Evolutionary conservation across 1,140 invertebrate genomes (phyloP).

Genomic region (Euglossa dilemma): DNA sequence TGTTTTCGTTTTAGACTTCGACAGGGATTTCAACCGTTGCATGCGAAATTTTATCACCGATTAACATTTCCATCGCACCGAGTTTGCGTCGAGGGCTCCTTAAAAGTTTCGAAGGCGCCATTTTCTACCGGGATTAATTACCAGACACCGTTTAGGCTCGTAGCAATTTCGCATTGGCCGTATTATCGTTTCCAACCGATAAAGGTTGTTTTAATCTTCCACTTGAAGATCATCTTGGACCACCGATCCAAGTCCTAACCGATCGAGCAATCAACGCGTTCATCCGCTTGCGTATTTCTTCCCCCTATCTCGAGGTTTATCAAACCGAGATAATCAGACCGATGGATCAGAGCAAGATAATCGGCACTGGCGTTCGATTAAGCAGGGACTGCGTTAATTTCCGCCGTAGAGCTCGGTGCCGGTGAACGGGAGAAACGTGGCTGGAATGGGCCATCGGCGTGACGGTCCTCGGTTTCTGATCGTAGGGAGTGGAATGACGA

Average conservation of each 20-base stretch:
- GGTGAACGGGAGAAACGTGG: not conserved
- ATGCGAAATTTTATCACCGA: not conserved
- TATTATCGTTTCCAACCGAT: not conserved
- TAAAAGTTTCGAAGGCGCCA: too few species aligned
- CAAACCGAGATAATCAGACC: constrained; percentile 1
- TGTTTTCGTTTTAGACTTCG: not conserved
- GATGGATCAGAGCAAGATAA: not conserved
- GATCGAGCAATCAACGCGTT: not conserved
- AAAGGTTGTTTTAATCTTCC: too few species aligned
- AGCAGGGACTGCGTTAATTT: constrained; percentile 15
- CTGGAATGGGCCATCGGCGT: not conserved
- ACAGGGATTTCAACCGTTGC: not conserved
- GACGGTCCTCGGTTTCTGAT: not conserved
- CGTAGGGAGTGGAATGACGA: not conserved
- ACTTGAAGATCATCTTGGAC: not conserved
- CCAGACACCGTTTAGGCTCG: too few species aligned
- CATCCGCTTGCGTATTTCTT: not conserved
- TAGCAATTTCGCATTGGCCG: not conserved
- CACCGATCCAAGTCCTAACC: not conserved
- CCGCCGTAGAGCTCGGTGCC: not conserved
- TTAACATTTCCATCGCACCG: not conserved
- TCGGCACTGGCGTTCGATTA: not conserved
- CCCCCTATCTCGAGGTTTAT: not conserved
- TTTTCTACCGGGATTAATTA: too few species aligned
- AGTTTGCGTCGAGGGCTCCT: too few species aligned